phyloP scores from a whole-genome alignment of 2,113 vertebrate genomes.

The Anoplopoma fimbria region DNA sequence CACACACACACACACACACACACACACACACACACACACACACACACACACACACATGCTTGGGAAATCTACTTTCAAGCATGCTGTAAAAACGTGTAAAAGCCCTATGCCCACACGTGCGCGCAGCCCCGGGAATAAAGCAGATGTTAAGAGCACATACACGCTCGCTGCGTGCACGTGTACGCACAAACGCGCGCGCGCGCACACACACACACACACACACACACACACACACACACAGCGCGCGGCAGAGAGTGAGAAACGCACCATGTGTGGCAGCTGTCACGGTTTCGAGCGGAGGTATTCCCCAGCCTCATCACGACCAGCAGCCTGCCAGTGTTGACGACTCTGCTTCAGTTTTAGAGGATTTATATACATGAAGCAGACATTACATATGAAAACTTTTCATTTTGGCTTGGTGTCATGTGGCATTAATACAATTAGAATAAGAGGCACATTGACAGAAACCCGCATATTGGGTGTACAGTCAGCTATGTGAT shows the following conservation, averaged over 20 bases:
- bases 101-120: conserved; percentile 44
- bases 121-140: neutral
- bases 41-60: conserved; percentile 13
- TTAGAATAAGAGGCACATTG: neutral
- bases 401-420: neutral
- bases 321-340: neutral
- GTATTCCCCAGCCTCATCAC: conserved; percentile 67
- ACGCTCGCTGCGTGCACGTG: neutral
- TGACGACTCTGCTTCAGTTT: neutral
- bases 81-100: conserved; percentile 28
- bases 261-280: conserved; percentile 36
- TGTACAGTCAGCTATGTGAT: too few species aligned
- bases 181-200: neutral
- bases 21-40: conserved; percentile 17
- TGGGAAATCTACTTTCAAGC: conserved; percentile 20
- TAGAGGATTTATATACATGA: neutral
- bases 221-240: neutral
- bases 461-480: neutral
- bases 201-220: neutral
- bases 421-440: neutral
- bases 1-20: conserved; percentile 17
- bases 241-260: neutral
- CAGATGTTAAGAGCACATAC: neutral
- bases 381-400: neutral
- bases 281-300: conserved; percentile 54